Evolutionary conservation across 2,888 invertebrate species (phyloP).

Genomic region (Heteropelma amictum): DNA sequence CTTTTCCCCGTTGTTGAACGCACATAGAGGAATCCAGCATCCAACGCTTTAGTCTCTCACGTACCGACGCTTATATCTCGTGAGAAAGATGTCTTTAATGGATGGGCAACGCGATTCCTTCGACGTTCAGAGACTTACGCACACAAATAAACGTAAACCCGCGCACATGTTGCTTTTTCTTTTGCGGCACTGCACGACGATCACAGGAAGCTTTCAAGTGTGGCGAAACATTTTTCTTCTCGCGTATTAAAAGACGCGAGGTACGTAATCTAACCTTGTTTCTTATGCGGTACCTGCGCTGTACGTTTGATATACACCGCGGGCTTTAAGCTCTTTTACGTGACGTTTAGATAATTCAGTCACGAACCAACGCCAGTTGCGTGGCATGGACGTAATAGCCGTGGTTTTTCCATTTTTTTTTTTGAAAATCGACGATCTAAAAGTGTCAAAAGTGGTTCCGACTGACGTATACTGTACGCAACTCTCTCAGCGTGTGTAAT

Average conservation of each 20-base stretch:
- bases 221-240: constrained; percentile 39
- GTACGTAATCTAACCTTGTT: background rate
- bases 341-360: constrained; percentile 25
- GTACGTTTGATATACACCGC: too few species aligned
- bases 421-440: too few species aligned
- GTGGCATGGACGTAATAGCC: background rate
- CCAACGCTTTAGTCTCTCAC: constrained; percentile 48
- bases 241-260: background rate
- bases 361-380: constrained; percentile 3
- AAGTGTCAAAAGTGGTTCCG: too few species aligned
- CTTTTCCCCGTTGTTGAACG: constrained; percentile 28
- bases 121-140: background rate
- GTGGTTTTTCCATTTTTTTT: constrained; percentile 15
- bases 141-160: background rate
- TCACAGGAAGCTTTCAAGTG: constrained; percentile 60
- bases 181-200: constrained; percentile 63
- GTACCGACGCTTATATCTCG: constrained; percentile 45
- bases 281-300: background rate
- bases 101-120: constrained; percentile 32
- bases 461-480: too few species aligned
- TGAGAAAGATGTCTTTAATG: constrained; percentile 55
- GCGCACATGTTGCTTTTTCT: background rate
- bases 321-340: constrained; percentile 26
- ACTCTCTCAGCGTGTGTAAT: too few species aligned
- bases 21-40: constrained; percentile 29